Base-by-base conservation (phyloP, 1,140 invertebrate genomes). In the Scaptomyza hsui region DNA sequence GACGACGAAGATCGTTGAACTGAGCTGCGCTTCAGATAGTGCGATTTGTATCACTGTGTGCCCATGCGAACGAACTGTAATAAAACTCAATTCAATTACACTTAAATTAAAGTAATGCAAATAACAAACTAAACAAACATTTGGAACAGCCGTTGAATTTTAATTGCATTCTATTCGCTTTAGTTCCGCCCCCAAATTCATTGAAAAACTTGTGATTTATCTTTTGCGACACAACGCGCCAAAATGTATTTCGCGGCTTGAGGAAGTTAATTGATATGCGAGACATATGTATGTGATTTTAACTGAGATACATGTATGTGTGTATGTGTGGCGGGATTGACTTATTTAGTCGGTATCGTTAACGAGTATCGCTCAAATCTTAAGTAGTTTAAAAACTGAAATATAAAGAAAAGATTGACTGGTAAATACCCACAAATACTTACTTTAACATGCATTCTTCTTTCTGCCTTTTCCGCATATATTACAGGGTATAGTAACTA, bases 191-290 rank as follows among this genome's bases (percentile, higher is more conserved):
- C 63, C 12, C 32, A 37, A 52, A 51, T 44, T 44, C 19, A 26
- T 7, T 35, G 42, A 35, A 42, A 62, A 72, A 60, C 32, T 44
- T 63, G 62, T 69, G 12, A 56, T 62, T 68, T 41, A 44, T 56
- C 53, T 81, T 42, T 57, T 13, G 41, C 52, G 47, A 41, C 9
- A 55, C 37, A 16, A 10, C n/a, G 26, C 2, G 1, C 1, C 16
- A 4, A 42, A 37, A 60, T 39, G 1, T 21, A n/a, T 16, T 55
- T 64, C n/a, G 0, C 26, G 6, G 26, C 44, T 78, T 57, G 49
- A 88, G 82, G 82, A 86, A 86, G 78, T 88, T 75, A 68, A 86
- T 86, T 86, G 63, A 63, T 63, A 86, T 86, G 63, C 82, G 60
- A 26, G 60, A 26, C 62, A 21, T n/a, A n/a, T n/a, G 32, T 35